These are phyloP conservation scores for Grapholita molesta DNA, from an alignment of 1,140 invertebrate genomes.

Conservation along the genomic window DNA sequence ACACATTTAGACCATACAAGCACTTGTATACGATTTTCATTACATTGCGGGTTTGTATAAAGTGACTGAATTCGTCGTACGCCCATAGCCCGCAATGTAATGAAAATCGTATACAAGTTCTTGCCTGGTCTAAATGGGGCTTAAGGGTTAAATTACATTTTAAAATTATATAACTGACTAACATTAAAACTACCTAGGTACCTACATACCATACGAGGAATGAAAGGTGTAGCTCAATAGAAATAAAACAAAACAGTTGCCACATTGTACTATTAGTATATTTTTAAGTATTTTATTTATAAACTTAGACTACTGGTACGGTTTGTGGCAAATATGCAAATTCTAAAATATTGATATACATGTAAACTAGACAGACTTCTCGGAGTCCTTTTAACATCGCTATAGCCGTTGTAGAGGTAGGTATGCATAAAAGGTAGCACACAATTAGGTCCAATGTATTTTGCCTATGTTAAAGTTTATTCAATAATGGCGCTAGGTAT, in stretches of 20 bases:
- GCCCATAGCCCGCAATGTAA: too few species aligned
- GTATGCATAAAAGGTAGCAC: background rate
- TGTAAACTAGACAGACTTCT: background rate
- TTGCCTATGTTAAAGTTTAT: too few species aligned
- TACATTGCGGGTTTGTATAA: too few species aligned
- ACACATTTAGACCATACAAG: too few species aligned
- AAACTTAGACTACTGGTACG: background rate
- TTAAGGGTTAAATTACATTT: too few species aligned
- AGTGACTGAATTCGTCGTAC: too few species aligned
- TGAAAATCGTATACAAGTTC: too few species aligned
- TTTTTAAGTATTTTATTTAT: background rate
- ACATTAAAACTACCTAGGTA: background rate
- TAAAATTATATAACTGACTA: too few species aligned
- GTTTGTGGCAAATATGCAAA: background rate
- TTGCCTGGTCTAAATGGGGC: too few species aligned
- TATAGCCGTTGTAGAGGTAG: slow-evolving; percentile 23
- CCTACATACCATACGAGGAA: too few species aligned
- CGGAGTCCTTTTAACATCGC: slow-evolving; percentile 27
- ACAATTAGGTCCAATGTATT: background rate
- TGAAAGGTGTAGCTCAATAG: background rate
- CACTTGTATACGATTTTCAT: too few species aligned
- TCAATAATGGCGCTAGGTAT: too few species aligned
- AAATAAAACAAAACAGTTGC: background rate
- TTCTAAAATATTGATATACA: background rate
- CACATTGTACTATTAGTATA: background rate